These are phyloP conservation scores for Elgaria multicarinata DNA, from an alignment of 2,113 vertebrate genomes.

Conservation along the genomic window DNA sequence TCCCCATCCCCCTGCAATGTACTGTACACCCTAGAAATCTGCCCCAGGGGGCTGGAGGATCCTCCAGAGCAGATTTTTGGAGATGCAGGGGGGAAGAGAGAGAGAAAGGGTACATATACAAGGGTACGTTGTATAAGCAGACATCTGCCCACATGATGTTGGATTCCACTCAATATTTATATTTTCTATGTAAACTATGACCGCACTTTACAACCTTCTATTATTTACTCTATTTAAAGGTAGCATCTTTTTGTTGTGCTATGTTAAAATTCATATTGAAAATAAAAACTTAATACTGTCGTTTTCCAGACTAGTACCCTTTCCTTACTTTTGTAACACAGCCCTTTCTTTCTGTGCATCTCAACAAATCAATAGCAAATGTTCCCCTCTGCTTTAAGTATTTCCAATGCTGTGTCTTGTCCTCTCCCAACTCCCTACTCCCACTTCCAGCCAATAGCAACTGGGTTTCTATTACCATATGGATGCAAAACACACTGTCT, in stretches of 20 bases:
- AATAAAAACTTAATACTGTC: not conserved
- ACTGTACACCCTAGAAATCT: not conserved
- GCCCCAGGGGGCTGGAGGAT: not conserved
- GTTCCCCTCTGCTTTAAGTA: conserved; percentile 1
- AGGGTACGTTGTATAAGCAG: too few species aligned
- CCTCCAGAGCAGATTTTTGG: too few species aligned
- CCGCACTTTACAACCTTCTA: not conserved
- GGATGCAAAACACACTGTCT: conserved; percentile 10
- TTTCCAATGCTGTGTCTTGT: not conserved
- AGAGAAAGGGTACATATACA: too few species aligned
- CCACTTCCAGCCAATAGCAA: not conserved
- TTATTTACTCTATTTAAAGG: not conserved
- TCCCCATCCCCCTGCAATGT: not conserved
- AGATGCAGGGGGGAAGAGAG: too few species aligned
- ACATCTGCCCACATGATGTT: too few species aligned
- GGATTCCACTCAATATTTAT: too few species aligned
- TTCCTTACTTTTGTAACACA: not conserved
- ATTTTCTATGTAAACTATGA: not conserved
- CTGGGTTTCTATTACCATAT: not conserved
- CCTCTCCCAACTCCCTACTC: not conserved
- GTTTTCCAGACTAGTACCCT: too few species aligned
- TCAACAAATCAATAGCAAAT: not conserved
- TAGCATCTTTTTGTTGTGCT: not conserved
- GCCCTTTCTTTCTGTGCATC: not conserved
- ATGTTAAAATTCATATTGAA: not conserved